Conservation (phyloP, 2,797 vertebrate genomes). For the Agapornis canus region DNA sequence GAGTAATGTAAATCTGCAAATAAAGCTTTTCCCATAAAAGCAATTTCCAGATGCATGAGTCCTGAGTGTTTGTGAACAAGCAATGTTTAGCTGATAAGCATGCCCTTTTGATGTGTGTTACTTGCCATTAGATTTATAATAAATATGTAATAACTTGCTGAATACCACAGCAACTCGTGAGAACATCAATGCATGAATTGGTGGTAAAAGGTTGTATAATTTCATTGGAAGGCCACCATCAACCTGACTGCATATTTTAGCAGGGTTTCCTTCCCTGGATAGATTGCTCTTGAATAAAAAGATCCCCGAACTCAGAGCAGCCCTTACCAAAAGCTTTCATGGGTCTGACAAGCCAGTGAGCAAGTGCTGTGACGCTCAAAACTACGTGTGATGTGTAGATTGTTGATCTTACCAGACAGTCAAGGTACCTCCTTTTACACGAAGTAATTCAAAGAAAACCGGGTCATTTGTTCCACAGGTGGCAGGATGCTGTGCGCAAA, state of each 20-base stretch:
- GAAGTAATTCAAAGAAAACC: constrained; percentile 15
- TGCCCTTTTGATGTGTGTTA: background rate
- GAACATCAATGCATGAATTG: background rate
- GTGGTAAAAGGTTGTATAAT: background rate
- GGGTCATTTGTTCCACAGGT: background rate
- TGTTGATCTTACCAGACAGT: background rate
- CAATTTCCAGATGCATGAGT: background rate
- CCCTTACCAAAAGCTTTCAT: background rate
- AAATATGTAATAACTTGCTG: background rate
- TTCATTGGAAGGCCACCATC: background rate
- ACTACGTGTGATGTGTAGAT: background rate
- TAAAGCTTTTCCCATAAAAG: background rate
- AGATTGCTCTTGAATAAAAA: background rate
- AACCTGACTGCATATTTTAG: background rate
- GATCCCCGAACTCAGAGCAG: background rate
- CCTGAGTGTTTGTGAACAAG: background rate
- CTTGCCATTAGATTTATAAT: background rate
- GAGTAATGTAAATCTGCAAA: constrained; percentile 1
- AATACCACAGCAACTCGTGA: background rate
- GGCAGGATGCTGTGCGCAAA: background rate
- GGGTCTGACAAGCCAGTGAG: background rate
- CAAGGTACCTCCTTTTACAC: background rate
- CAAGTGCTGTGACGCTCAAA: background rate
- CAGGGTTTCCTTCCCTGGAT: background rate
- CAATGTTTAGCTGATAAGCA: background rate